These are phyloP conservation scores for Gymnodraco acuticeps DNA, from an alignment of 2,797 vertebrate genomes.

Conservation along the genomic window DNA sequence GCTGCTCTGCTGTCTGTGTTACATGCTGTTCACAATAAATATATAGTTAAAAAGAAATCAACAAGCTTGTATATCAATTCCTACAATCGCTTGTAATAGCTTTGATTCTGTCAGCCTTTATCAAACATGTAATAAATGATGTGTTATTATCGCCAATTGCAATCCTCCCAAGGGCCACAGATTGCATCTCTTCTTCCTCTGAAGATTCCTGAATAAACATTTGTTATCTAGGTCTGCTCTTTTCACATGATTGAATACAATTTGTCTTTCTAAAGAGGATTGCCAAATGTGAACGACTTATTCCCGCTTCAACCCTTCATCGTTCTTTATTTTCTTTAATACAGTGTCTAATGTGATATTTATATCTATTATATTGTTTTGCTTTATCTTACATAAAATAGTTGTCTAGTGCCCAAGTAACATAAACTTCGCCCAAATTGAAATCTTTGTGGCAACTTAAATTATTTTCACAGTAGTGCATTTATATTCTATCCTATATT, in stretches of 20 bases:
- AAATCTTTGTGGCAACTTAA: not conserved
- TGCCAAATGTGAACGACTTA: not conserved
- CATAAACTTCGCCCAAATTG: not conserved
- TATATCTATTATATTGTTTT: not conserved
- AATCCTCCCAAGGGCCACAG: not conserved
- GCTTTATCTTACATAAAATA: not conserved
- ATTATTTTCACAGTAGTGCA: not conserved
- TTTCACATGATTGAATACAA: not conserved
- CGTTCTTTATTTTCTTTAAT: no score
- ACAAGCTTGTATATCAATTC: constrained; percentile 1
- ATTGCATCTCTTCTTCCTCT: not conserved
- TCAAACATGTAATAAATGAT: constrained; percentile 15
- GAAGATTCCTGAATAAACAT: not conserved
- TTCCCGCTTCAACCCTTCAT: no score
- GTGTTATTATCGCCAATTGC: not conserved
- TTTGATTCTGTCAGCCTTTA: constrained; percentile 16
- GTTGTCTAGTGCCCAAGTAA: not conserved
- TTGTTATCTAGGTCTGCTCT: not conserved
- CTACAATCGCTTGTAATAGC: not conserved
- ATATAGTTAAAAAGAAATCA: no score
- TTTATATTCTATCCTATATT: not conserved
- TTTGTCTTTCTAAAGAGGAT: not conserved
- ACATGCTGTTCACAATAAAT: not conserved
- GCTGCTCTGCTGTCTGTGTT: constrained; percentile 5
- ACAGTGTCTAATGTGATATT: not conserved